A percentile compares a stretch with the other conserved stretches of the same genome.
phyloP scores from a whole-genome alignment of 2,888 invertebrate species.

The Drosophila picticornis region DNA sequence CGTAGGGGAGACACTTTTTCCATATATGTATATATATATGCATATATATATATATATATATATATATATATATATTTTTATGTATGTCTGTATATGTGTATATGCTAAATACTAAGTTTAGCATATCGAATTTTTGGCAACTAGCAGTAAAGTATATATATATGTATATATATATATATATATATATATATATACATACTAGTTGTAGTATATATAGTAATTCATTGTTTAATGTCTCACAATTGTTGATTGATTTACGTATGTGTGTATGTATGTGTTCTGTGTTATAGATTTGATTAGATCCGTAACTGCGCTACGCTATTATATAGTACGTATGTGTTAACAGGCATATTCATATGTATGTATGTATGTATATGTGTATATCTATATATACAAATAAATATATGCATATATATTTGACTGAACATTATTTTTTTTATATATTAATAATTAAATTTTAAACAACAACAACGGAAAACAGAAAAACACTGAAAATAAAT shows the following conservation, averaged over 20 bases:
- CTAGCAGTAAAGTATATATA: slow-evolving; percentile 17
- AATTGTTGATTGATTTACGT: slow-evolving; percentile 51
- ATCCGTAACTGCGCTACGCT: slow-evolving; percentile 36
- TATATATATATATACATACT: slow-evolving; percentile 11
- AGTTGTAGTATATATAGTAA: not conserved
- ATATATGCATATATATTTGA: slow-evolving; percentile 67
- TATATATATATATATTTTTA: not conserved
- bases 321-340: slow-evolving; percentile 36
- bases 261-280: slow-evolving; percentile 49
- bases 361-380: slow-evolving; percentile 15
- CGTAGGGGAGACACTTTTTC: slow-evolving; percentile 57
- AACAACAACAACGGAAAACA: slow-evolving; percentile 17
- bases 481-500: not conserved
- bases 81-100: not conserved
- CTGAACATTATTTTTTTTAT: slow-evolving; percentile 78
- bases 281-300: slow-evolving; percentile 51
- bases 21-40: not conserved
- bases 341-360: slow-evolving; percentile 18
- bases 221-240: slow-evolving; percentile 28
- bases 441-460: slow-evolving; percentile 69
- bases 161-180: not conserved
- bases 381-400: slow-evolving; percentile 25
- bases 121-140: slow-evolving; percentile 11
- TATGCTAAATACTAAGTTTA: not conserved
- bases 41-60: not conserved